Conservation (phyloP, 2,888 invertebrate species). For the Magallana nippona region DNA sequence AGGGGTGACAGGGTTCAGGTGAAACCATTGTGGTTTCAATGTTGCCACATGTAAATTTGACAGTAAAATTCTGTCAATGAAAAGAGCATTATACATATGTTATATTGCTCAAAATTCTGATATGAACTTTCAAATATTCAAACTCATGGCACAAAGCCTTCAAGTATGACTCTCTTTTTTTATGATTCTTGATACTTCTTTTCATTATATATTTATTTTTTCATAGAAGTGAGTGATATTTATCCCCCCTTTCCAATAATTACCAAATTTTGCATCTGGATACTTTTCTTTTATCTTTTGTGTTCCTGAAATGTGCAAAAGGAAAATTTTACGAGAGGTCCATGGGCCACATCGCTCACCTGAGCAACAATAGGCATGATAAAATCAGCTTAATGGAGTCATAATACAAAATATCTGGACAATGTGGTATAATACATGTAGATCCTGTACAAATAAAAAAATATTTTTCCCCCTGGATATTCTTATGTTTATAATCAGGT, state of each 20-base stretch:
- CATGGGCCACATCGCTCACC: no score
- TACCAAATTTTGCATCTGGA: conserved; percentile 43
- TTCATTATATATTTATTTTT: not conserved
- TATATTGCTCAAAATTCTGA: not conserved
- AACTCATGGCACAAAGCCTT: conserved; percentile 1
- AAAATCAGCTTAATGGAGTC: no score
- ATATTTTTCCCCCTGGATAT: no score
- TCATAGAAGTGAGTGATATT: not conserved
- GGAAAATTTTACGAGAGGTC: no score
- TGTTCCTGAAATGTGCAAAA: conserved; percentile 12
- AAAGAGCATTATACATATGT: conserved; percentile 23
- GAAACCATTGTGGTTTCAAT: conserved; percentile 37
- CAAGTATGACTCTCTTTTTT: not conserved
- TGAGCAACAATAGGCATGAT: no score
- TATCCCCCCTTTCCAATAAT: not conserved
- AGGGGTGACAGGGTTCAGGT: conserved; percentile 26
- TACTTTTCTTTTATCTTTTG: conserved; percentile 41
- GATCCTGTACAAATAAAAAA: no score
- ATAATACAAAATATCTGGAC: no score
- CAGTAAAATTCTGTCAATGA: conserved; percentile 26
- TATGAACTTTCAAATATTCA: conserved; percentile 7
- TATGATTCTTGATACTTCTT: not conserved
- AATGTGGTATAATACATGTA: no score
- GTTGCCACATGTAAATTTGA: not conserved
- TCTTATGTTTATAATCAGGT: no score